phyloP scores from a whole-genome alignment of 2,113 vertebrate species.

The Tyto alba region DNA sequence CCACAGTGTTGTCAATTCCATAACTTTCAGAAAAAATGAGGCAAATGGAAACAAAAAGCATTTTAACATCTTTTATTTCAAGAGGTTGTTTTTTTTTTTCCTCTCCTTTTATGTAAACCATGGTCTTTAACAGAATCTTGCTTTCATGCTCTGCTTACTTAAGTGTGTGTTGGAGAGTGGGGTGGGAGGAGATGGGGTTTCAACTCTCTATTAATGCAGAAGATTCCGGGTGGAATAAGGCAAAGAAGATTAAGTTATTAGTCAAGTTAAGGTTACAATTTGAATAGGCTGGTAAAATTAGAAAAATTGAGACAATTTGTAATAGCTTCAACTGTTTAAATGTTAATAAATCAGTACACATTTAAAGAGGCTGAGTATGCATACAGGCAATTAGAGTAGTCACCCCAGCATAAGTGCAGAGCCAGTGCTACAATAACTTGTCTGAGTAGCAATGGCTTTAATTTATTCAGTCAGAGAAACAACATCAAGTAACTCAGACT shows the following conservation, averaged over 20 bases:
- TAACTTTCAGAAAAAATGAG: neutral
- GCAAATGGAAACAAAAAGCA: neutral
- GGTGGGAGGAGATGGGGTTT: neutral
- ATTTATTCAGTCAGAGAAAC: neutral
- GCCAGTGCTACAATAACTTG: neutral
- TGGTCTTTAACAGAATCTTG: neutral
- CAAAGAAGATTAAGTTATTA: neutral
- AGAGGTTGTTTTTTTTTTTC: neutral
- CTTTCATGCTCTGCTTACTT: neutral
- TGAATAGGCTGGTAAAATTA: neutral
- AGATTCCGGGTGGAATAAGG: neutral
- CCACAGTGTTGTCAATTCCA: neutral
- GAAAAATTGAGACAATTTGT: neutral
- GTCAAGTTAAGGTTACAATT: neutral
- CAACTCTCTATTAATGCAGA: neutral
- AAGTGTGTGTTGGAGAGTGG: neutral
- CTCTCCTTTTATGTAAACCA: neutral
- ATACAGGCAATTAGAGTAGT: neutral
- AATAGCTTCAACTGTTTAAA: neutral
- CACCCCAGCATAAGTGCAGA: neutral
- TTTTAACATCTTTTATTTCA: neutral
- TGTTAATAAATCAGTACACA: neutral
- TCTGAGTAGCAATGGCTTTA: neutral
- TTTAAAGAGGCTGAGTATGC: neutral
- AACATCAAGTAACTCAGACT: neutral